phyloP scores from a whole-genome alignment of 2,888 invertebrate genomes.

The Brachylomia viminalis region DNA sequence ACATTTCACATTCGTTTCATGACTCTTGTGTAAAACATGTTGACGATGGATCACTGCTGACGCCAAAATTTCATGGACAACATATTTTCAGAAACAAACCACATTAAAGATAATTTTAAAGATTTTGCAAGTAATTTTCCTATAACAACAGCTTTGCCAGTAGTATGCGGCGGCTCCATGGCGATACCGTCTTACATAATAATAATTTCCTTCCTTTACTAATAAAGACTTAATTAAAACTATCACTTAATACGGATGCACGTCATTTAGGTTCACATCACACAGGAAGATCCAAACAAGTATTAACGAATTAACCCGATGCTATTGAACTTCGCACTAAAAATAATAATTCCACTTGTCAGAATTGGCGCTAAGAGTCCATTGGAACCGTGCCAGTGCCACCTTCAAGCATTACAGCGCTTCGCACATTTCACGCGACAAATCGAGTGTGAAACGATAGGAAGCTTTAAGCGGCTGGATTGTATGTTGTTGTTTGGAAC shows the following conservation, averaged over 20 bases:
- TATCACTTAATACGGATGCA: constrained; percentile 36
- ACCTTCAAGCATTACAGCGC: constrained; percentile 68
- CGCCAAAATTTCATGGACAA: constrained; percentile 20
- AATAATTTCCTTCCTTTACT: not conserved
- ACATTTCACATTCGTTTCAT: constrained; percentile 13
- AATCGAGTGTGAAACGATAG: constrained; percentile 70
- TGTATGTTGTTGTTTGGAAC: constrained; percentile 61
- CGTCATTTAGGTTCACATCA: constrained; percentile 30
- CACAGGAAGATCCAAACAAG: constrained; percentile 42
- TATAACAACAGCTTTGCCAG: not conserved
- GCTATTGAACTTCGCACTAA: constrained; percentile 75
- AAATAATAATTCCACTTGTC: constrained; percentile 73
- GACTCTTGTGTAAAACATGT: constrained; percentile 7
- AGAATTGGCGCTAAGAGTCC: constrained; percentile 72
- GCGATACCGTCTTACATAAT: not conserved
- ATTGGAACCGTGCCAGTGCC: constrained; percentile 72
- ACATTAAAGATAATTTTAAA: not conserved
- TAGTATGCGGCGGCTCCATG: not conserved
- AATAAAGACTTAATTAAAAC: constrained; percentile 22
- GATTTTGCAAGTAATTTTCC: not conserved
- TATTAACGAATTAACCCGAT: constrained; percentile 55
- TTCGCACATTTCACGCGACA: constrained; percentile 65
- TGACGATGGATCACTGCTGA: constrained; percentile 20
- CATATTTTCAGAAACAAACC: constrained; percentile 21
- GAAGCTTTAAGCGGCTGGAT: constrained; percentile 70